Evolutionary conservation across 2,113 vertebrate species (phyloP).

Genomic region (Amazona vittata): DNA sequence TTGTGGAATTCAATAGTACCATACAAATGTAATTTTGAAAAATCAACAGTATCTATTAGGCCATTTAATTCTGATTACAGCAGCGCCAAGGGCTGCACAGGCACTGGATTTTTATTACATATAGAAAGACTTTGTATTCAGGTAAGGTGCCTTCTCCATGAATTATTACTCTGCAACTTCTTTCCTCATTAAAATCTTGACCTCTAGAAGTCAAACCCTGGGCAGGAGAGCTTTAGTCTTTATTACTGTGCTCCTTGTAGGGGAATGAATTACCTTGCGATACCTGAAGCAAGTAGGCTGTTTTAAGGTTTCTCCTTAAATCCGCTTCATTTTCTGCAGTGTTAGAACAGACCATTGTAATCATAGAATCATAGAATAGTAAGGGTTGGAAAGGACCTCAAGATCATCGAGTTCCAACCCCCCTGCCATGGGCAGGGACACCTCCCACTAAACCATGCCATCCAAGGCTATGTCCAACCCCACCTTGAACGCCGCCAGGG

Average conservation of each 20-base stretch:
- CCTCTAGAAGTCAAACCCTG: not conserved
- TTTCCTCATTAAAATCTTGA: not conserved
- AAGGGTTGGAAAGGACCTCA: too few species aligned
- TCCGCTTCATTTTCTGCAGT: not conserved
- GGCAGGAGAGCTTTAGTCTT: constrained; percentile 7
- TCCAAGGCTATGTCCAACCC: too few species aligned
- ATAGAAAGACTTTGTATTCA: not conserved
- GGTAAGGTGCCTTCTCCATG: not conserved
- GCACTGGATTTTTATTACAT: not conserved
- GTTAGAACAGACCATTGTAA: not conserved
- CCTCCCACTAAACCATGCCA: too few species aligned
- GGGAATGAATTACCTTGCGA: constrained; percentile 23
- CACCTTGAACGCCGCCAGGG: too few species aligned
- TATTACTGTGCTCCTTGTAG: not conserved
- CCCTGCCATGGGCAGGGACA: too few species aligned
- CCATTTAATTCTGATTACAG: not conserved
- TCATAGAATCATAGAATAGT: too few species aligned
- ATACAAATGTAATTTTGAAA: not conserved
- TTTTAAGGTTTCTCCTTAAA: constrained; percentile 37
- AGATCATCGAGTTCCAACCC: too few species aligned
- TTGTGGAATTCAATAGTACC: not conserved
- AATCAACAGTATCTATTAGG: not conserved
- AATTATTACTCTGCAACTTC: not conserved
- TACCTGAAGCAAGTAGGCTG: not conserved
- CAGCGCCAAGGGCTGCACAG: not conserved